Evolutionary conservation across 2,888 invertebrate species (phyloP), one percentile per base, ranked within the genome.

Genomic region (Chymomyza procnemis): DNA sequence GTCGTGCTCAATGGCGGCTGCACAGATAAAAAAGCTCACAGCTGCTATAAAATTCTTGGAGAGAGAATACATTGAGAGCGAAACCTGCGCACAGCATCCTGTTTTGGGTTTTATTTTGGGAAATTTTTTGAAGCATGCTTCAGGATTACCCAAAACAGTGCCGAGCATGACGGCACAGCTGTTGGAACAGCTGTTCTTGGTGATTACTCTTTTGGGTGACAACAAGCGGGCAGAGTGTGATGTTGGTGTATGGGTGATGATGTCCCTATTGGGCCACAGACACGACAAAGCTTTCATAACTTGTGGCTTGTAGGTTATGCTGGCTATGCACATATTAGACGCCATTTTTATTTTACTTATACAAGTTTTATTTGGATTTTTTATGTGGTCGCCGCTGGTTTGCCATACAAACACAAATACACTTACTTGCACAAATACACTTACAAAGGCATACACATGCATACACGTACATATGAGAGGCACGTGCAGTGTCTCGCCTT

Each of bases 121-220:
- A 59, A 34, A 66, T 69, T 74, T 64, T 74, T 64, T n/a, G 21
- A 16, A n/a, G 22, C 21, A 59, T 47, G 9, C 3, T 6, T 26
- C 14, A 34, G 41, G 50, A 78, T 79, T 78, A 74, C 81, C 81
- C 81, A 81, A 84, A 81, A 81, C 85, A 81, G 84, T 8, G 86
- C 81, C 50, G 50, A 9, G 34, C 3, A 3, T 12, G 46, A 0
- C 46, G 8, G 5, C 65, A 66, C 80, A 81, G 80, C 80, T 81
- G 80, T 69, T 67, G 18, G 16, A 21, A 74, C 87, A 86, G 81
- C 85, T 81, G 81, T 19, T 60, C n/a, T 16, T 1, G 12, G 58
- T 9, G 34, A n/a, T 22, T 41, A 55, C 22, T n/a, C n/a, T 14
- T 16, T 26, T 3, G 26, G 26, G 26, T 26, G 26, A 4, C 26